Base-by-base conservation (phyloP, 2,113 vertebrate genomes). In the Eonycteris spelaea region DNA sequence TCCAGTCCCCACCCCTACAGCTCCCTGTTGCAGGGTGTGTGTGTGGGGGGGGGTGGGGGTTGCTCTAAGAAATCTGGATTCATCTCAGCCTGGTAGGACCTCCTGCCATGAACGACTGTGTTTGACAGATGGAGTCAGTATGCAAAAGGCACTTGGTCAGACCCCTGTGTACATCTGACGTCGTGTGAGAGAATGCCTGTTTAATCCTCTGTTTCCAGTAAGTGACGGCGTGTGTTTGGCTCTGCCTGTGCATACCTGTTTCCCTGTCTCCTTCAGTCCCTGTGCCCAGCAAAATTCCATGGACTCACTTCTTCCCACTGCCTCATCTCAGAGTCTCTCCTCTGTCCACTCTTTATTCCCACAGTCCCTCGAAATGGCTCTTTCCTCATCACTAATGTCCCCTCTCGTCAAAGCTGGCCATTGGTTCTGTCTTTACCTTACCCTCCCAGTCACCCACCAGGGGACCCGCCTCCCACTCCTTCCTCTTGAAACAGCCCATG, bases 271-370 rank as follows among this genome's bases (percentile, higher is more conserved):
- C 61, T 57, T 38, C 10, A 11, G 78, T 45, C 35, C 4, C 70
- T 0, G 0, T 6, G 24, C 51, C 57, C 70, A 51, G 65, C n/a
- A 16, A 71, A 11, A 48, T 11, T 2, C 51, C 5, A 3, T 3
- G 38, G 7, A 2, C 22, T 85, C 26, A 18, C 7, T 59, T 30
- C 19, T 48, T 21, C 73, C 55, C 7, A 2, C 71, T 8, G 43
- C 43, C 61, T 90, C 35, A 8, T 3, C 45, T 61, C 78, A 22
- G 13, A 2, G 18, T 26, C 59, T 51, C 63, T 40, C 33, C 38
- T 38, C 10, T 11, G 38, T 30, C 59, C 6, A 3, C 5, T 14
- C 43, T 82, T 61, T 24, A 53, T 51, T 30, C 45, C 21, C 19
- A 22, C 21, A 45, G 7, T 45, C 26, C n/a, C 90, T 40, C 33